Conservation (phyloP, 2,888 invertebrate species). For the Patella caerulea region DNA sequence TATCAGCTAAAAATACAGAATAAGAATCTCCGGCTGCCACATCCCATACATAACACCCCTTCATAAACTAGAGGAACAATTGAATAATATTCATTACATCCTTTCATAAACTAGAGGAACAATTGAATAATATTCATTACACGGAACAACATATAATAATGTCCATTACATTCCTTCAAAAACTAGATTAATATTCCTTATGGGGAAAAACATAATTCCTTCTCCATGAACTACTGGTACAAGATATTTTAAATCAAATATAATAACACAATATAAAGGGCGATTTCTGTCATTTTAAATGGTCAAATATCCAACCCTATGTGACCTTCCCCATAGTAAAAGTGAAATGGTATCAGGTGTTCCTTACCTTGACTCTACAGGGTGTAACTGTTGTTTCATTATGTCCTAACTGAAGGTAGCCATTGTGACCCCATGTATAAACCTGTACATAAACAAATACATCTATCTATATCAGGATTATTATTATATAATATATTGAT, state of each 20-base stretch:
- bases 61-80: constrained; percentile 64
- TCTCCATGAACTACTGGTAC: too few relatives aligned
- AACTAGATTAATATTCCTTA: constrained; percentile 52
- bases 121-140: constrained; percentile 56
- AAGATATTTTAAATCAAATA: too few relatives aligned
- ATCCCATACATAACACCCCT: constrained; percentile 75
- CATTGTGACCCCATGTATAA: constrained; percentile 87
- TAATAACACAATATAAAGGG: too few relatives aligned
- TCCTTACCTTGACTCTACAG: constrained; percentile 53
- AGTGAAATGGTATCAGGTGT: too few relatives aligned
- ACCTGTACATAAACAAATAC: constrained; percentile 68
- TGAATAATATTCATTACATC: constrained; percentile 69
- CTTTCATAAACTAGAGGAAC: constrained; percentile 70
- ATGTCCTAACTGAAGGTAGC: constrained; percentile 80
- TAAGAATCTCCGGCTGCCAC: constrained; percentile 79
- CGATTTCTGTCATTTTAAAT: too few relatives aligned
- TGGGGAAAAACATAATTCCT: too few relatives aligned
- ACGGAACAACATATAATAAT: constrained; percentile 7
- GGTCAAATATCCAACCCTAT: too few relatives aligned
- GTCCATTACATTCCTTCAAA: constrained; percentile 73
- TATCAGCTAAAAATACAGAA: constrained; percentile 79
- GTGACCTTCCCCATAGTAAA: too few relatives aligned
- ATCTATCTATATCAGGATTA: too few relatives aligned
- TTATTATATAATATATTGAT: too few relatives aligned
- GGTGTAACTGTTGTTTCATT: constrained; percentile 54